Conservation (phyloP, 53 echinoderm and acorn worm species). For the Glandiceps talaboti region DNA sequence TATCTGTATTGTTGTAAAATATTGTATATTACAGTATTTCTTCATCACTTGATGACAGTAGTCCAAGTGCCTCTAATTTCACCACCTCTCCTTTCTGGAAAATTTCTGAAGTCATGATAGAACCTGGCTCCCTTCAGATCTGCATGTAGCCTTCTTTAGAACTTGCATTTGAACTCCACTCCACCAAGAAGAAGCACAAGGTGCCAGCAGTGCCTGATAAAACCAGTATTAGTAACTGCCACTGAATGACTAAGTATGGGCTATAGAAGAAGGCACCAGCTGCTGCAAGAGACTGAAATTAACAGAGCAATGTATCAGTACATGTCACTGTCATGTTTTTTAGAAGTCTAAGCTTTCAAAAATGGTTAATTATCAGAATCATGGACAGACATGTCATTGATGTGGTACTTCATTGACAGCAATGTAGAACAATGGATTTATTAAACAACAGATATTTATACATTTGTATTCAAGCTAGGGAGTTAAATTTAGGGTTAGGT, state of each 20-base stretch:
- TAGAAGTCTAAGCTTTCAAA: too few species aligned
- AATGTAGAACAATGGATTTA: too few species aligned
- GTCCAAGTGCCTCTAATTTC: neutral
- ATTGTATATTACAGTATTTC: too few species aligned
- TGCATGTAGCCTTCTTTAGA: slow-evolving; percentile 22
- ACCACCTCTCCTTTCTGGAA: neutral
- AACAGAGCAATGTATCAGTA: too few species aligned
- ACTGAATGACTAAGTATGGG: slow-evolving; percentile 50
- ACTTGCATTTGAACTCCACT: slow-evolving; percentile 23
- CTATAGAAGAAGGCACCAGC: slow-evolving; percentile 90
- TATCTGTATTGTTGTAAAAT: too few species aligned
- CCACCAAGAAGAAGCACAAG: slow-evolving; percentile 62
- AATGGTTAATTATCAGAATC: too few species aligned
- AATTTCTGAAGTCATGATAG: neutral
- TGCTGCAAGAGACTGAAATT: slow-evolving; percentile 60
- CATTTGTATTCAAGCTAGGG: too few species aligned
- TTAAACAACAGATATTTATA: too few species aligned
- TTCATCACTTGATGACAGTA: neutral
- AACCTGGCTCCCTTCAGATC: slow-evolving; percentile 17
- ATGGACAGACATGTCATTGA: too few species aligned
- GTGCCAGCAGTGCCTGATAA: slow-evolving; percentile 60
- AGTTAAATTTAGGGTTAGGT: too few species aligned
- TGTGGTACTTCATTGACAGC: too few species aligned
- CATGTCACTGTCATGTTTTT: too few species aligned
- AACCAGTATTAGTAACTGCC: slow-evolving; percentile 76